Evolutionary conservation across 2,113 vertebrate species (phyloP).

Genomic region (Periophthalmus modestus): DNA sequence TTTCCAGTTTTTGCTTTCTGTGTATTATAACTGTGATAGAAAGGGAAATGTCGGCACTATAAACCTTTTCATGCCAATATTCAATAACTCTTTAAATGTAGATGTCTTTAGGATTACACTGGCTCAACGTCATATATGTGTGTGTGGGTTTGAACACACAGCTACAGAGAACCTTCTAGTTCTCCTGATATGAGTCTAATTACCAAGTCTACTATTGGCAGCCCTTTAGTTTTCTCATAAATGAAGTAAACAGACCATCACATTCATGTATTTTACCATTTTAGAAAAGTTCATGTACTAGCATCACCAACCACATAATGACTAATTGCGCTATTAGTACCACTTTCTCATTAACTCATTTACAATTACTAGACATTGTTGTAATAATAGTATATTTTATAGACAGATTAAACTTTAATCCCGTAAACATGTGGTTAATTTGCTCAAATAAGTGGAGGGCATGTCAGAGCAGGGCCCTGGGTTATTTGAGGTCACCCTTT

Average conservation of each 20-base stretch:
- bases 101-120: neutral
- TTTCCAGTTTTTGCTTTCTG: neutral
- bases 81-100: neutral
- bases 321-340: neutral
- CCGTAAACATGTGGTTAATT: constrained; percentile 8
- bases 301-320: neutral
- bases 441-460: neutral
- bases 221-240: constrained; percentile 6
- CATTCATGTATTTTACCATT: neutral
- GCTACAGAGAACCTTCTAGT: neutral
- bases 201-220: neutral
- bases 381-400: neutral
- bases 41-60: too few species aligned
- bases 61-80: neutral
- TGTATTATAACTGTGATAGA: too few species aligned
- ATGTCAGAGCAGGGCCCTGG: neutral
- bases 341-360: neutral
- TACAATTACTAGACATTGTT: neutral
- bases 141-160: neutral
- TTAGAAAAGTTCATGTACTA: neutral
- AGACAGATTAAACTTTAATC: neutral
- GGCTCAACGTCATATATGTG: neutral
- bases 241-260: constrained; percentile 1
- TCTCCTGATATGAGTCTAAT: constrained; percentile 1
- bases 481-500: constrained; percentile 27